Evolutionary conservation across 2,888 invertebrate species (phyloP), one percentile per base, ranked within the genome.

Genomic region (Scrobipalpa atriplicella): DNA sequence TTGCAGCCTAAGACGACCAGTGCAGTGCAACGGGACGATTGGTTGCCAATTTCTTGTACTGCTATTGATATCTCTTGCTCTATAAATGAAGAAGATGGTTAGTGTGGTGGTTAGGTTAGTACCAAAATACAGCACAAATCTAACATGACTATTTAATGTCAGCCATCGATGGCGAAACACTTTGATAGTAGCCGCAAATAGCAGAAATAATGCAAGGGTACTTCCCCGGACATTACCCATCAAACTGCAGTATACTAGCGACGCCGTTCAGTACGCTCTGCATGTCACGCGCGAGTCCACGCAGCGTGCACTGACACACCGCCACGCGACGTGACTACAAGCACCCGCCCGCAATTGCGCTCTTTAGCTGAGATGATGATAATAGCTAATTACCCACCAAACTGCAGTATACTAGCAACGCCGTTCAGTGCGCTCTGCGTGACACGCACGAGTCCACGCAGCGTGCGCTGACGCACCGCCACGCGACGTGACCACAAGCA

Each of bases 1-100:
- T 94, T 94, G 73, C 95, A 95, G 38, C 97, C 97, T 69, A 96
- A 90, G 11, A 97, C 85, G n/a, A 97, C 93, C 63, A 97, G 90
- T 10, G 95, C 95, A 0, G 96, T 95, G n/a, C 93, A 89, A 39
- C 94, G 92, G 2, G 77, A 67, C 0, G 85, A 80, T 52, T 79
- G 78, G 38, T 70, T 76, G 10, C 83, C 83, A n/a, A 91, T 81
- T 18, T 87, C 85, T 9, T 87, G 85, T 0, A 92, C 84, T 1
- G 80, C 71, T 47, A 75, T 72, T 0, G 82, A 76, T 3, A 89
- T 77, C 29, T 88, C 86, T 0, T 87, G 83, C 62, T 91, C 91
- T 92, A 76, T 0, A 52, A 52, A 52, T 0, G 18, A 47, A 73
- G 72, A 51, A 11, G 52, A 66, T 62, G 61, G 1, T n/a, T n/a